Evolutionary conservation across 2,888 invertebrate genomes (phyloP), one percentile per base, ranked within the genome.

Genomic region (Volucella inanis): DNA sequence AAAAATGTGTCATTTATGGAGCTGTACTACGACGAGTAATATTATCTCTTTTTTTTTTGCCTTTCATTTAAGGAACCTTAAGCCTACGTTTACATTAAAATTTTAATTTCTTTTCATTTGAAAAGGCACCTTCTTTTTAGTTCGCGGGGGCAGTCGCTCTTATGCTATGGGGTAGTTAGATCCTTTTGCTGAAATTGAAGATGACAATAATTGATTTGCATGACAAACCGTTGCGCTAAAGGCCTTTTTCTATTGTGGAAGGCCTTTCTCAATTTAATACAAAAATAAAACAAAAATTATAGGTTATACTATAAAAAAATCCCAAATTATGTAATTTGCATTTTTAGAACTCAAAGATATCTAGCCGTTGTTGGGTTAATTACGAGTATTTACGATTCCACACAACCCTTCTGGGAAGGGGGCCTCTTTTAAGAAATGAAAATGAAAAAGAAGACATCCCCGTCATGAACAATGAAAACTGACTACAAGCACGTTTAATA

Each of bases 201-300:
- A 71, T 76, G 65, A 75, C 49, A 84, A 84, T 76, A 75, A 76
- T 80, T 71, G 79, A 84, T 84, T 76, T 84, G 79, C 75, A 79
- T 74, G 71, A 61, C 41, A 59, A 75, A 67, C 52, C 74, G 50
- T 54, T 79, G 79, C 74, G 50, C 49, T 79, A 75, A n/a, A 75
- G 55, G 74, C 59, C 54, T 77, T 38, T 70, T 49, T 3, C 47
- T 38, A 1, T 14, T 49, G 41, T 14, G 59, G 15, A 22, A 10
- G 3, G 18, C 6, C 31, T 31, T 6, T 31, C 31, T 31, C 31
- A 31, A 31, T 31, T 31, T 6, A 10, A 50, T 50, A 45, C 1
- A 45, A 45, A 12, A 45, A 11, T 0, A 57, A 47, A 43, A 72
- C 55, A 61, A 54, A 71, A 71, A 55, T 50, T 18, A 62, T 38